Base-by-base conservation (phyloP, 2,888 invertebrate species). In the Pseudanteris insignis region DNA sequence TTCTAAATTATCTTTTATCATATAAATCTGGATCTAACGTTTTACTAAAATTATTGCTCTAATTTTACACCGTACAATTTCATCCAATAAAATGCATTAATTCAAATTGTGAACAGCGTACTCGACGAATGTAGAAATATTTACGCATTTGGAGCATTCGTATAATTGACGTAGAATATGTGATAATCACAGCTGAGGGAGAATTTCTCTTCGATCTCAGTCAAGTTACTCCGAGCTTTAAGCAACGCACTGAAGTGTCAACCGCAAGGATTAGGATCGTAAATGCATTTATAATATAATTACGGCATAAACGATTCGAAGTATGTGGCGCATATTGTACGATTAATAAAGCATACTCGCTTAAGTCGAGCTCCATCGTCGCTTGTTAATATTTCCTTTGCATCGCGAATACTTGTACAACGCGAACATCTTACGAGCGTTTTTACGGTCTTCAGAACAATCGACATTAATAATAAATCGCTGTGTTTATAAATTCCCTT, bases 221-320 rank as follows among this genome's bases (percentile, higher is more conserved):
- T 57, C 51, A 43, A 59, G 48, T 62, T 65, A 58, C 54, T 60
- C 44, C 41, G 47, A 25, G 50, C 58, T 63, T 63, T 50, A 63
- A 63, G 63, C 63, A 59, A 43, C 36, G 55, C 55, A 55, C 36
- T 55, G 55, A 62, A 54, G 63, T 66, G 67, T 66, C 67, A 65
- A 64, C 67, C 69, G 61, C 64, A 61, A 67, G 62, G 66, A 67
- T 67, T 66, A 66, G 58, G 62, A 55, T 64, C 61, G 61, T 61
- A 66, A 71, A 70, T 70, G 72, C 72, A 71, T 74, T 73, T 72
- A 70, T 75, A 71, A 73, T 73, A 71, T 72, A 70, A 72, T 73
- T 74, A 70, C 62, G 69, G 51, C 64, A 64, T 70, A 71, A 74
- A 71, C 70, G 69, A 63, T 63, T 63, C 54, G 48, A 40, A 66